Base-by-base conservation (phyloP, 2,888 invertebrate species). In the Xestia c-nigrum region DNA sequence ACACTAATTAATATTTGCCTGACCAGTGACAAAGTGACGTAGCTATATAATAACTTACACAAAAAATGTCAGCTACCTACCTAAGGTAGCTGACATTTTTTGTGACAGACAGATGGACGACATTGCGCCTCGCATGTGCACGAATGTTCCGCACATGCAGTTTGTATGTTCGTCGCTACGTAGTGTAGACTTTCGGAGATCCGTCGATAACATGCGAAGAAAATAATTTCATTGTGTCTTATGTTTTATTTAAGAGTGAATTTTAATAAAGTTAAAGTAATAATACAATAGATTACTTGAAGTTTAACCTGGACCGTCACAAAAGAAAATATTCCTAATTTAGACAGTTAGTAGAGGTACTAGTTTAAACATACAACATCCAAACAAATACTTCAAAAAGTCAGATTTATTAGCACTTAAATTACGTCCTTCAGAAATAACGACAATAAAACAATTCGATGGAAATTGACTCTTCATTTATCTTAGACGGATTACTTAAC, bases 101-200 rank as follows among this genome's bases (percentile, higher is more conserved):
- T 89, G 84, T 76, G 59, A 10, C 21, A 52, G 67, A 77, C 89
- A 85, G 86, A 88, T 85, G 89, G 75, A 78, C 74, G 80, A 40
- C 65, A 73, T 57, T 80, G 79, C 72, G 43, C n/a, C 63, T 74
- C 79, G 80, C 81, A 86, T 87, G 85, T 76, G 86, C 81, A 88
- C 87, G 81, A 88, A 89, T 86, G 87, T 85, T 59, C 47, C 52
- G 82, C 88, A 88, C 80, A 87, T 88, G 88, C 86, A 85, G 65
- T 78, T 57, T 74, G 78, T 74, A 80, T 77, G 74, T 72, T 69
- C 67, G 65, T 19, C 38, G 31, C 55, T 74, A 73, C 63, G 14
- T 67, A 50, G 61, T 55, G 64, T 43, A 31, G 57, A 75, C 64
- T 64, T 74, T 82, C 83, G 16, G 89, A 68, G 83, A 70, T 81